Evolutionary conservation across 2,113 vertebrate genomes (phyloP).

Genomic region (Neotragus moschatus): DNA sequence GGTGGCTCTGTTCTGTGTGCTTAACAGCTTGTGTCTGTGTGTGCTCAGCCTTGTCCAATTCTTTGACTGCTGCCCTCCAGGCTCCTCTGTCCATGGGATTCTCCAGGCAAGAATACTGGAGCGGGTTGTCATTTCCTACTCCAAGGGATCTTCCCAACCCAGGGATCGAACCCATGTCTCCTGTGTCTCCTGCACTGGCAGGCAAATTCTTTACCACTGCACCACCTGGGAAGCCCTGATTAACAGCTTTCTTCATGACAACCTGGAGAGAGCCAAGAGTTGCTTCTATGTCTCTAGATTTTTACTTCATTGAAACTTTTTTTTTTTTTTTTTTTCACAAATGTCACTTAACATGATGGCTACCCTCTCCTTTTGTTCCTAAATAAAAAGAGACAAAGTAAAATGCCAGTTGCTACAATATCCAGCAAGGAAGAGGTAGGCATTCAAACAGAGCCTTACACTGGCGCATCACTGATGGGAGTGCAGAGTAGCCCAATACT

Average conservation of each 20-base stretch:
- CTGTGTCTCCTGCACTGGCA: background rate
- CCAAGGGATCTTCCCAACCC: background rate
- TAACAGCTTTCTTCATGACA: background rate
- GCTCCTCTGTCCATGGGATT: background rate
- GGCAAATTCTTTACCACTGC: background rate
- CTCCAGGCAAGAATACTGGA: background rate
- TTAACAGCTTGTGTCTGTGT: background rate
- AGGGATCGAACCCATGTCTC: background rate
- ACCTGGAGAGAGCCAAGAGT: background rate
- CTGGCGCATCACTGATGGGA: background rate
- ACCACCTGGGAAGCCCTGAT: background rate
- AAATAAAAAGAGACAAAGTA: background rate
- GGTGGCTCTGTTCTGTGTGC: background rate
- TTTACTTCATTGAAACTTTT: background rate
- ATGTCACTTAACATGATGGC: background rate
- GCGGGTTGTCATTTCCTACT: background rate
- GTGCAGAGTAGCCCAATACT: background rate
- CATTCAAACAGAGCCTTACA: background rate
- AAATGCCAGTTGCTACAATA: background rate
- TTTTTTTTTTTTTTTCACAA: background rate
- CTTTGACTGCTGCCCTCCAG: background rate
- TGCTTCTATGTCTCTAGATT: background rate
- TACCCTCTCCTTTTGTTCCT: background rate
- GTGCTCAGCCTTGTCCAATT: background rate
- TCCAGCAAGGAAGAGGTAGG: background rate